These are phyloP conservation scores for Amphilophus citrinellus DNA, from an alignment of 2,113 vertebrate species.

Conservation along the genomic window DNA sequence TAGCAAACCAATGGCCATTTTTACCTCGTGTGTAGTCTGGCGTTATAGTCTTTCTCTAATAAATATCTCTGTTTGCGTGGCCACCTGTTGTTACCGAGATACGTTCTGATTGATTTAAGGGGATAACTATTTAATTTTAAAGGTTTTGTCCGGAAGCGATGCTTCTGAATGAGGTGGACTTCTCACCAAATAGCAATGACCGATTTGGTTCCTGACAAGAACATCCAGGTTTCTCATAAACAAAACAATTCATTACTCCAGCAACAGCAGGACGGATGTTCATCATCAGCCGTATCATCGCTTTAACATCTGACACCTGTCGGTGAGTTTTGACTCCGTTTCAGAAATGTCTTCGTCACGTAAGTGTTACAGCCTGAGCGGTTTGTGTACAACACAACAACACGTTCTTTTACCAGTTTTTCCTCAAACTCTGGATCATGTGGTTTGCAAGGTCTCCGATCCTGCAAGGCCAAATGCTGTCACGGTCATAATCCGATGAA, in stretches of 20 bases:
- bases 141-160: constrained; percentile 25
- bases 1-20: background rate
- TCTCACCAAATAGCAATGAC: constrained; percentile 31
- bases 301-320: constrained; percentile 32
- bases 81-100: background rate
- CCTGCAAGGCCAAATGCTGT: background rate
- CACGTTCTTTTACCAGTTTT: background rate
- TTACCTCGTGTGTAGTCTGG: accelerated
- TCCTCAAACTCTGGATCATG: background rate
- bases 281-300: constrained; percentile 19
- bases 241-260: background rate
- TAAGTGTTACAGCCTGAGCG: background rate
- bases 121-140: constrained; percentile 30
- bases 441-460: background rate
- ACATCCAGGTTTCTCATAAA: constrained; percentile 9
- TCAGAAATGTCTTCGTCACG: background rate
- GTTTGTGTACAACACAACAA: background rate
- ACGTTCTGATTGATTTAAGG: background rate
- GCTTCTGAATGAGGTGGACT: background rate
- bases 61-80: accelerated
- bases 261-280: constrained; percentile 54
- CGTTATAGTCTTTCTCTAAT: accelerated
- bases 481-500: background rate
- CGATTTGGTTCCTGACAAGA: constrained; percentile 35
- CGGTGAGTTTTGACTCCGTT: constrained; percentile 65